Conservation (phyloP, 2,797 vertebrate species). For the Acrossocheilus fasciatus region DNA sequence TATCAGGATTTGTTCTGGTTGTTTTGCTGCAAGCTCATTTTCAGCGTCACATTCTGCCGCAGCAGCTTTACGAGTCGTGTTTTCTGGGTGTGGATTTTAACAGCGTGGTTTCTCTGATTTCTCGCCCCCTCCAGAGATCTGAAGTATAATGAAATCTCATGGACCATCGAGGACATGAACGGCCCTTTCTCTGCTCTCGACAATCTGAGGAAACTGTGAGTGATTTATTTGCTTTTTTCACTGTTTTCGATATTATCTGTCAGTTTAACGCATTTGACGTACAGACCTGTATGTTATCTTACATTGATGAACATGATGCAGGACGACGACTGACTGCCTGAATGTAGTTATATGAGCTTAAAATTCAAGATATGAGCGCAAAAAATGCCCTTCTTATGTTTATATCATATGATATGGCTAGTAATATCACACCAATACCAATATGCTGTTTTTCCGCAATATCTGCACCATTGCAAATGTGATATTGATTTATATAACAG, state of each 20-base stretch:
- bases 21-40: constrained; percentile 21
- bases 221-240: background rate
- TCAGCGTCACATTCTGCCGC: constrained; percentile 54
- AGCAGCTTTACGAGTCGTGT: constrained; percentile 65
- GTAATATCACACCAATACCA: no score
- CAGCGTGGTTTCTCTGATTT: constrained; percentile 54
- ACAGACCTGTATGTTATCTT: background rate
- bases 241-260: background rate
- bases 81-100: constrained; percentile 69
- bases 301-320: background rate
- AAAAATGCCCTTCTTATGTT: no score
- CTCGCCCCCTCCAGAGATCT: constrained; percentile 82
- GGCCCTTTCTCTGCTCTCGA: constrained; percentile 95
- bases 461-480: no score
- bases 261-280: background rate
- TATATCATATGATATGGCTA: no score
- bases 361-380: background rate
- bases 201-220: constrained; percentile 90
- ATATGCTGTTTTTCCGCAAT: no score
- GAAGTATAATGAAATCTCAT: constrained; percentile 98
- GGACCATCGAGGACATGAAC: constrained; percentile 98
- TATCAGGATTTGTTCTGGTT: background rate
- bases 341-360: background rate
- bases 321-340: background rate
- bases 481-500: no score